Evolutionary conservation across 2,113 vertebrate species (phyloP).

Genomic region (human (Homo sapiens)): GRCh38 chrX:24640001-24640500

Average conservation of each 20-base stretch:
- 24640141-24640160: not conserved
- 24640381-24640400: not conserved
- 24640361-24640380: conserved; percentile 42
- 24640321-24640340: conserved; percentile 19
- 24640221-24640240: not conserved
- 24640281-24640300: conserved; percentile 36
- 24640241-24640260: conserved; percentile 9
- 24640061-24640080: not conserved
- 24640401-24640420: not conserved
- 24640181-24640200: not conserved
- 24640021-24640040: not conserved
- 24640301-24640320: conserved; percentile 2
- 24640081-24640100: not conserved
- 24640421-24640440: conserved; percentile 17
- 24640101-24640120: not conserved
- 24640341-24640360: not conserved
- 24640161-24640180: not conserved
- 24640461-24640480: conserved; percentile 42
- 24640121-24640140: not conserved
- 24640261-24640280: not conserved
- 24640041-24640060: not conserved
- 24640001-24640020: not conserved
- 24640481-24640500: conserved; percentile 53
- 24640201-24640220: not conserved
- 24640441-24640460: conserved; percentile 18